Evolutionary conservation across 2,888 invertebrate genomes (phyloP), one percentile per base, ranked within the genome.

Genomic region (Lasioglossum calceatum): DNA sequence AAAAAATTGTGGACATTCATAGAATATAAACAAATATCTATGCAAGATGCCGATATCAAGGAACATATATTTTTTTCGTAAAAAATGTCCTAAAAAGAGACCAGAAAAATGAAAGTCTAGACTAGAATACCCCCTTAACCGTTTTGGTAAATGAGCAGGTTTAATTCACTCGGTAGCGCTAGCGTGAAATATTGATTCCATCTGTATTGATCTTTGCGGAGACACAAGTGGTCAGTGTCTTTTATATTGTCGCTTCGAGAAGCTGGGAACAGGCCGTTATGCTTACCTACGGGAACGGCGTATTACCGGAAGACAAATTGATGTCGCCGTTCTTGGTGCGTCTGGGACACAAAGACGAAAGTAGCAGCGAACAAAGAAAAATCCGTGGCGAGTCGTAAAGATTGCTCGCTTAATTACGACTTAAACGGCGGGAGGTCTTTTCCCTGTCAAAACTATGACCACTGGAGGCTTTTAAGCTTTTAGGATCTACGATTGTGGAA

Each of bases 321-420:
- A 77, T 76, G 67, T 77, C 16, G 50, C 61, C 58, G 67, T 58
- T 54, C 77, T 44, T n/a, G 73, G 23, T 39, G 42, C 42, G 23
- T 61, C 50, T 64, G 19, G 58, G 70, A 71, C 36, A 77, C 70
- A 77, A 79, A 82, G 75, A 39, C 23, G 47, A 64, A 36, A 83
- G 71, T 39, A 50, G 80, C 76, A 70, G 61, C 14, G 77, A 58
- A 79, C 50, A 84, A 85, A 76, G 80, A 84, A 86, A 92, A 92
- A 92, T 91, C 91, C 89, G 70, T 71, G 72, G 75, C 81, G 39
- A 86, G 78, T 82, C 72, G 78, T 75, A 82, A 88, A 79, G 50
- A 79, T 77, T 83, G 84, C 71, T 83, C 80, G 86, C 91, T 92
- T 93, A 93, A 93, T 94, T 93, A 91, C 90, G 87, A 88, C 88